Evolutionary conservation across 2,113 vertebrate genomes (phyloP).

Genomic region (Bolborhynchus lineola): DNA sequence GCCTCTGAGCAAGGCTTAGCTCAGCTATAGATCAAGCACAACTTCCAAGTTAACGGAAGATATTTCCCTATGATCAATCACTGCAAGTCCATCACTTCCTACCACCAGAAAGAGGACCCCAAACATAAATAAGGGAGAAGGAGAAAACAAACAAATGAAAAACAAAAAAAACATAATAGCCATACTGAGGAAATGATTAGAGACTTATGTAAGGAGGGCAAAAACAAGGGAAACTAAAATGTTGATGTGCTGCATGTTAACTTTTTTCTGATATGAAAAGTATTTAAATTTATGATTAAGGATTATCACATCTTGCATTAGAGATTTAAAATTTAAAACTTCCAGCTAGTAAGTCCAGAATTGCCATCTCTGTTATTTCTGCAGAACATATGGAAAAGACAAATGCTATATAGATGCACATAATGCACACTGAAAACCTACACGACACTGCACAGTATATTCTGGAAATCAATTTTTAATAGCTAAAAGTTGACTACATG

Average conservation of each 20-base stretch:
- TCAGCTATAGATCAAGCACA: neutral
- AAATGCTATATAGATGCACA: neutral
- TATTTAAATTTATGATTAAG: neutral
- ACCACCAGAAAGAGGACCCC: neutral
- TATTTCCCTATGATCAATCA: neutral
- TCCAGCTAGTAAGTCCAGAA: neutral
- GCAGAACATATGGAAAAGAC: neutral
- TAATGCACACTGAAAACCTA: constrained; percentile 21
- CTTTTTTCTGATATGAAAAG: neutral
- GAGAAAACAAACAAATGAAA: neutral
- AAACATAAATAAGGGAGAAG: neutral
- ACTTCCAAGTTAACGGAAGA: neutral
- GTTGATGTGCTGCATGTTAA: neutral
- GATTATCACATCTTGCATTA: neutral
- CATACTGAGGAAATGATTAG: neutral
- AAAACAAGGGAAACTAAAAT: neutral
- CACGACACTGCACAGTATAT: neutral
- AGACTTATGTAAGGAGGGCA: neutral
- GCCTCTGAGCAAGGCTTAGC: neutral
- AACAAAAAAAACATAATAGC: neutral
- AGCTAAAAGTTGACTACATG: constrained; percentile 1
- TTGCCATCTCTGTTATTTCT: neutral
- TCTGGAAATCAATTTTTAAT: constrained; percentile 63
- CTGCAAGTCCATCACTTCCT: neutral
- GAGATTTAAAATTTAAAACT: neutral